Percentiles rank a stretch among this genome's conserved stretches.
These are phyloP conservation scores for Drosophila tristis DNA, from an alignment of 1,140 invertebrate genomes.

Conservation along the genomic window DNA sequence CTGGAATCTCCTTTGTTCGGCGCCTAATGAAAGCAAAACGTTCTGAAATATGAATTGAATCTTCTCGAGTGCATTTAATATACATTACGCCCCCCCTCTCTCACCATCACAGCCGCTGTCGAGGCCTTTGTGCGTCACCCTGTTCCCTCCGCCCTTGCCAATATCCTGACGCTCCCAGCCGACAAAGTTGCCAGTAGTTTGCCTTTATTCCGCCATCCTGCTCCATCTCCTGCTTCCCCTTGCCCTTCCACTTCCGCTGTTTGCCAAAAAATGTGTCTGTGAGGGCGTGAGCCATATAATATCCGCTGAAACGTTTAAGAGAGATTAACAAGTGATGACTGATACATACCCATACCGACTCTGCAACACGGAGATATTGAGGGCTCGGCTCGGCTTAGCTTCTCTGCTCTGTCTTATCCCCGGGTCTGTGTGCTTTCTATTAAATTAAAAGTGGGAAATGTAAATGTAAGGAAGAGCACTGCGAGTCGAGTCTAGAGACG, in stretches of 20 bases:
- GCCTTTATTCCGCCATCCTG: slow-evolving; percentile 16
- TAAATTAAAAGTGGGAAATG: slow-evolving; percentile 59
- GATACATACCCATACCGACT: slow-evolving; percentile 35
- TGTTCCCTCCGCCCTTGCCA: slow-evolving; percentile 50
- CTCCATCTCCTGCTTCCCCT: background rate
- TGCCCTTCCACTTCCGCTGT: slow-evolving; percentile 25
- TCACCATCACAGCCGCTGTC: slow-evolving; percentile 4
- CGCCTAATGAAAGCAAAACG: slow-evolving; percentile 75
- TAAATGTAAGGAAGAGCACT: background rate
- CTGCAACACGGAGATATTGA: slow-evolving; percentile 16
- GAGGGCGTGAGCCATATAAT: slow-evolving; percentile 48
- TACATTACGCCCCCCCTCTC: slow-evolving; percentile 60
- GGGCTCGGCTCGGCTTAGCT: background rate
- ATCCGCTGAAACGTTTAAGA: slow-evolving; percentile 78
- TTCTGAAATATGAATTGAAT: slow-evolving; percentile 80
- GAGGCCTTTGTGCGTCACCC: background rate
- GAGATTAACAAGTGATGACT: slow-evolving; percentile 78
- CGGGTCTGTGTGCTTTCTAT: slow-evolving; percentile 55
- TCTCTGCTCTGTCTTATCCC: background rate
- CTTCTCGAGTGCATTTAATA: slow-evolving; percentile 79
- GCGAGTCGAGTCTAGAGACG: background rate
- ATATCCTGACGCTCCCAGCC: slow-evolving; percentile 68
- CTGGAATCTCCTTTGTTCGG: slow-evolving; percentile 50
- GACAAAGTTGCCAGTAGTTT: slow-evolving; percentile 68
- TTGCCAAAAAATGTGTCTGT: slow-evolving; percentile 41